Evolutionary conservation across 2,888 invertebrate species (phyloP), one percentile per base, ranked within the genome.

Genomic region (Tyria jacobaeae): DNA sequence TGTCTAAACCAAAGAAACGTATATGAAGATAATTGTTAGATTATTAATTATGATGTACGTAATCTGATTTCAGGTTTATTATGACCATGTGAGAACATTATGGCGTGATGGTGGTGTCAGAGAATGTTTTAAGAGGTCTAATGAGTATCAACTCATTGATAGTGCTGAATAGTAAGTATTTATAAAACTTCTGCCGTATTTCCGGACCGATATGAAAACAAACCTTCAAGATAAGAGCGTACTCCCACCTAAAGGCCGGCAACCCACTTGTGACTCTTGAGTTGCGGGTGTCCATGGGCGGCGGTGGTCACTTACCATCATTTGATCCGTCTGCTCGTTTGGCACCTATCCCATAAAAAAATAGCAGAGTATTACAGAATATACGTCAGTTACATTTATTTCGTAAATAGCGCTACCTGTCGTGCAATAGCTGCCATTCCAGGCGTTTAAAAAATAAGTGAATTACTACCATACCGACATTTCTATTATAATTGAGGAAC

Each of bases 121-220:
- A 79, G 94, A 96, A 76, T 95, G 96, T 70, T 97, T 95, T 77
- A 90, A 91, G 71, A 91, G 96, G 76, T 96, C 97, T 0, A 96
- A 96, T 83, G 97, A 97, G 84, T 97, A 96, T 80, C 97, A 97
- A 80, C 90, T 97, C 2, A 95, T 97, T 49, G 97, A 97, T 79
- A 96, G 97, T 81, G 96, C 97, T 10, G 96, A 96, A 94, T 97
- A 97, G 97, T 97, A 92, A 95, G 96, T 95, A 37, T 49, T 12
- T 3, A n/a, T n/a, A n/a, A n/a, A n/a, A n/a, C n/a, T n/a, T n/a
- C n/a, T n/a, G n/a, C n/a, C n/a, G n/a, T n/a, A n/a, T n/a, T n/a
- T n/a, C n/a, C n/a, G n/a, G n/a, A n/a, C n/a, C n/a, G n/a, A n/a
- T n/a, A n/a, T n/a, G n/a, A n/a, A n/a, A n/a, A n/a, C n/a, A n/a